Base-by-base conservation (phyloP, 2,888 invertebrate genomes). In the Mythimna albipuncta region DNA sequence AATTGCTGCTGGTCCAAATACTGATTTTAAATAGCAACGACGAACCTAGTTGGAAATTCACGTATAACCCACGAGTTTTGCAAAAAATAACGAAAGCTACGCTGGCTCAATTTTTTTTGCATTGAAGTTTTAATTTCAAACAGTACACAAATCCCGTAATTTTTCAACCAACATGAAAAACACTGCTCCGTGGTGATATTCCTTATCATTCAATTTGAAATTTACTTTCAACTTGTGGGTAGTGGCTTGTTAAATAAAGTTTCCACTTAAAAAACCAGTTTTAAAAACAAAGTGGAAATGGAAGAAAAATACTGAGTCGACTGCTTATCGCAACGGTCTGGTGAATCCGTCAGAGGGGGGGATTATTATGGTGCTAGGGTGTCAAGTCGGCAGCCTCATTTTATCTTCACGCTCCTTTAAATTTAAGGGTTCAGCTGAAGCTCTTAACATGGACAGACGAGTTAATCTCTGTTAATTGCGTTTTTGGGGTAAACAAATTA, bases 371-470 rank as follows among this genome's bases (percentile, higher is more conserved):
- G 62, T 54, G 55, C 70, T 64, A 21, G 58, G 64, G 26, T 58
- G 76, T 69, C 64, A 70, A 75, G 70, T 57, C 54, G 32, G 32
- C 50, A 62, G 44, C 55, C 68, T 32, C 38, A 64, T 69, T 77
- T 84, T 82, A 84, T 84, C 84, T 84, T 84, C 64, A 71, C 75
- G 63, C 69, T 77, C 32, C 50, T 68, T 80, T 82, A 52, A 70
- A 78, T 55, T 70, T 70, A 50, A 74, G 21, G 67, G 82, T 58
- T 57, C 35, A 64, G 64, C 54, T 63, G 62, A 72, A 64, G 50
- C 77, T 35, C 35, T 66, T 64, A 61, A 64, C 16, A 11, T 66
- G 13, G 47, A 62, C n/a, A 47, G 61, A 55, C 55, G 44, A 76
- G 32, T 71, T 76, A 76, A 78, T 67, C 32, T 58, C 59, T 26